Evolutionary conservation across 92 coral and sea anemone genomes (phyloP).

Genomic region (Zoanthus sociatus): DNA sequence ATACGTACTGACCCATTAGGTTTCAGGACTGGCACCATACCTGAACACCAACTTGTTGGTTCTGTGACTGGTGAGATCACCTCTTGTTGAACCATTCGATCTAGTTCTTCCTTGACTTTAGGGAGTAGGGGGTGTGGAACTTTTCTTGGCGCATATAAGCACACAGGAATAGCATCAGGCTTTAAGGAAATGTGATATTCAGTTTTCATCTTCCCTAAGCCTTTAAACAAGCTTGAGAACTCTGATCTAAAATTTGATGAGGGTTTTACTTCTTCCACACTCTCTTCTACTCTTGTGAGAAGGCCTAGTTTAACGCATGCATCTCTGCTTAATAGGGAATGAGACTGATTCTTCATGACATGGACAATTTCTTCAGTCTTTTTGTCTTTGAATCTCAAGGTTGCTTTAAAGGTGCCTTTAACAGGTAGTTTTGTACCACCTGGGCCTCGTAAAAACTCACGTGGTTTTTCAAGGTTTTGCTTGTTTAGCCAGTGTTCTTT

Average conservation of each 20-base stretch:
- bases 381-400: no score
- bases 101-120: background rate
- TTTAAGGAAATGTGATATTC: conserved; percentile 34
- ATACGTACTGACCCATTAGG: background rate
- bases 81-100: background rate
- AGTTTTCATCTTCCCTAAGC: conserved; percentile 32
- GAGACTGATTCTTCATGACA: no score
- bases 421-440: no score
- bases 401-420: no score
- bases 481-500: no score
- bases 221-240: conserved; percentile 17
- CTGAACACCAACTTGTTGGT: background rate
- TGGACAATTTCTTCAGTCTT: no score
- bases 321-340: no score
- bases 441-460: no score
- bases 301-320: no score
- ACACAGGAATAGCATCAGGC: conserved; percentile 10
- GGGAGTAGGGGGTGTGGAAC: conserved; percentile 37
- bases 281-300: no score
- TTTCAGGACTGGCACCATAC: background rate
- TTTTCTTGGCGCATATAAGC: conserved; percentile 26
- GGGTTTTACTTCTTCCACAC: no score
- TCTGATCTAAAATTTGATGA: conserved; percentile 12
- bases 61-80: background rate
- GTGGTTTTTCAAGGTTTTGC: no score